A percentile compares a stretch with the other conserved stretches of the same genome.
Evolutionary conservation across 2,113 vertebrate genomes (phyloP).

Genomic region (Eclectus roratus): DNA sequence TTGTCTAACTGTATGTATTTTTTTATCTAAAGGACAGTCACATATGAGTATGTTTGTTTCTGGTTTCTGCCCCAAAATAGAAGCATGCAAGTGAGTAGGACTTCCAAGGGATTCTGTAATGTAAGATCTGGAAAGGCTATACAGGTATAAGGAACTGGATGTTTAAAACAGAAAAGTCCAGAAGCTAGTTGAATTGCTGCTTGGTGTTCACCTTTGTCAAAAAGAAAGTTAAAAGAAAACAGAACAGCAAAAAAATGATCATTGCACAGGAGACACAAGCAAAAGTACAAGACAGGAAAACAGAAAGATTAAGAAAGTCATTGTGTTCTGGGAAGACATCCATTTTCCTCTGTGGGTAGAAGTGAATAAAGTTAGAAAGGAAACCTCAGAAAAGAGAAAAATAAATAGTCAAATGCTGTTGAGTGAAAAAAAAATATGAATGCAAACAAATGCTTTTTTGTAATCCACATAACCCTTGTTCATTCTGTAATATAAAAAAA

Average conservation of each 20-base stretch:
- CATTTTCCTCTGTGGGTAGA: not conserved
- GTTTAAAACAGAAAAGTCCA: not conserved
- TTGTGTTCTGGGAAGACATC: not conserved
- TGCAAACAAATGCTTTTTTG: not conserved
- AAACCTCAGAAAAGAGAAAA: not conserved
- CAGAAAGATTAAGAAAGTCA: not conserved
- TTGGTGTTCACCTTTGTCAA: not conserved
- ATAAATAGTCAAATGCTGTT: not conserved
- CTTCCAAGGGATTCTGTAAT: not conserved
- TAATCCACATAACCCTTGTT: not conserved
- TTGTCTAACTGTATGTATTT: not conserved
- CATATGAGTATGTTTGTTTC: not conserved
- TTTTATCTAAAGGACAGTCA: not conserved
- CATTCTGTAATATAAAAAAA: not conserved
- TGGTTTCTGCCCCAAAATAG: not conserved
- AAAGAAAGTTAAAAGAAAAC: fast-evolving
- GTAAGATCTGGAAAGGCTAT: not conserved
- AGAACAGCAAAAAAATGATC: not conserved
- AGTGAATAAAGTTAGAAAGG: not conserved
- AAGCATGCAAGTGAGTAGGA: not conserved
- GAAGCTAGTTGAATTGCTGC: not conserved
- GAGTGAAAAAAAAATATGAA: not conserved
- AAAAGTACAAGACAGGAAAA: not conserved
- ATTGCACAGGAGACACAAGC: not conserved
- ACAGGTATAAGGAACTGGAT: not conserved